These are phyloP conservation scores for Drepana arcuata DNA, from an alignment of 1,140 invertebrate species.

Conservation along the genomic window DNA sequence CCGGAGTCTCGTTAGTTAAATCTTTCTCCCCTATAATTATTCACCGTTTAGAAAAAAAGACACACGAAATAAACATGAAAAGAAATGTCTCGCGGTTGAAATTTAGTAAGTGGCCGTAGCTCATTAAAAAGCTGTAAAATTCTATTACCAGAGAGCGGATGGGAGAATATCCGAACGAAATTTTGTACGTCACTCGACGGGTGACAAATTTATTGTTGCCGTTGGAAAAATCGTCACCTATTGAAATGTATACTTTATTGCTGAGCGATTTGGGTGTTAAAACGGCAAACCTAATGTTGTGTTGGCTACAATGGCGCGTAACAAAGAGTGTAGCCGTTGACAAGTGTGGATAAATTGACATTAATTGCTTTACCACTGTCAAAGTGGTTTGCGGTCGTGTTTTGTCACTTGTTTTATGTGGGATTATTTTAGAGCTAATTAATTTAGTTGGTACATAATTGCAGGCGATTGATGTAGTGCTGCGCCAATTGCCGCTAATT, in stretches of 20 bases:
- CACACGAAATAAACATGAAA: constrained; percentile 52
- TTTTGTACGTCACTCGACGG: constrained; percentile 22
- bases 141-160: constrained; percentile 44
- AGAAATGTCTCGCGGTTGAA: constrained; percentile 42
- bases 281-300: too few relatives aligned
- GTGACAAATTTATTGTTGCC: constrained; percentile 18
- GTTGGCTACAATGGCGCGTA: constrained; percentile 37
- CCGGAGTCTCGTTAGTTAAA: constrained; percentile 61
- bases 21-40: constrained; percentile 57
- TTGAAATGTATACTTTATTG: constrained; percentile 25
- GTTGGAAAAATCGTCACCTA: constrained; percentile 4
- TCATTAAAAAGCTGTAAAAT: constrained; percentile 68
- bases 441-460: constrained; percentile 38
- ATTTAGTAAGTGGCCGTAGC: constrained; percentile 55
- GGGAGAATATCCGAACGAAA: constrained; percentile 25
- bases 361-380: constrained; percentile 53
- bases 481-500: too few relatives aligned
- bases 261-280: constrained; percentile 5
- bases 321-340: constrained; percentile 40
- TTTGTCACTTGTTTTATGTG: constrained; percentile 17
- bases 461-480: too few relatives aligned
- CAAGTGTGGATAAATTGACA: constrained; percentile 56
- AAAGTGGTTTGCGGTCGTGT: constrained; percentile 19
- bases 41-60: constrained; percentile 35
- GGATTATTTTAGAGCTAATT: constrained; percentile 39